Evolutionary conservation across 2,797 vertebrate genomes (phyloP).

Genomic region (Nannoperca australis): DNA sequence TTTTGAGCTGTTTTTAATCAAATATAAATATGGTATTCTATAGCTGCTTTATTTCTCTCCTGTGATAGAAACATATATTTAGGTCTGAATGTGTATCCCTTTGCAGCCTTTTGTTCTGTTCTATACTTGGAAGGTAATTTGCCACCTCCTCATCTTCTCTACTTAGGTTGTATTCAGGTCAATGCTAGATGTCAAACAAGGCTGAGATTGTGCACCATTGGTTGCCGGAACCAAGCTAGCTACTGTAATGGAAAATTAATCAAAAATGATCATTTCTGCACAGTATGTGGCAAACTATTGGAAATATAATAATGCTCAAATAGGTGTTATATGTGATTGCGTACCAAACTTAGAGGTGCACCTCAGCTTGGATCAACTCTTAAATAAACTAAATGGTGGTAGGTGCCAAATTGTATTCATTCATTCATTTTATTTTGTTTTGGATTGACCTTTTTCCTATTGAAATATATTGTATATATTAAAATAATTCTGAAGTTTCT

Average conservation of each 20-base stretch:
- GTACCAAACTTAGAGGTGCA: too few species aligned
- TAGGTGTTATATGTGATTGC: not conserved
- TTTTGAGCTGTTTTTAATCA: not conserved
- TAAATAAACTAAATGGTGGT: not conserved
- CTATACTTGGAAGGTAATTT: conserved; percentile 34
- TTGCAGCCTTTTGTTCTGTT: conserved; percentile 2
- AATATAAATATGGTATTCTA: too few species aligned
- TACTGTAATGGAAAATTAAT: not conserved
- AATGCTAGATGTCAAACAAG: conserved; percentile 19
- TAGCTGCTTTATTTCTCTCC: not conserved
- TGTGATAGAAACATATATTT: not conserved
- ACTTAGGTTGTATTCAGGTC: conserved; percentile 34
- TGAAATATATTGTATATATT: not conserved
- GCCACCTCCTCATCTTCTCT: conserved; percentile 42
- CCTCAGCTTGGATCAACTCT: not conserved
- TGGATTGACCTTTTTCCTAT: not conserved
- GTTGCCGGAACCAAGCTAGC: conserved; percentile 3
- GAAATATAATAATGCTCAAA: not conserved
- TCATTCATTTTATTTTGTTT: not conserved
- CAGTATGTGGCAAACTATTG: too few species aligned
- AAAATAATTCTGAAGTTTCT: not conserved
- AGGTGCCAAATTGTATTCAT: not conserved
- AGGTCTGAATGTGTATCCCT: conserved; percentile 6
- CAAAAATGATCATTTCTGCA: not conserved
- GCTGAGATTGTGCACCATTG: conserved; percentile 16